phyloP scores from a whole-genome alignment of 2,888 invertebrate species.

The Rhyacophila evoluta region DNA sequence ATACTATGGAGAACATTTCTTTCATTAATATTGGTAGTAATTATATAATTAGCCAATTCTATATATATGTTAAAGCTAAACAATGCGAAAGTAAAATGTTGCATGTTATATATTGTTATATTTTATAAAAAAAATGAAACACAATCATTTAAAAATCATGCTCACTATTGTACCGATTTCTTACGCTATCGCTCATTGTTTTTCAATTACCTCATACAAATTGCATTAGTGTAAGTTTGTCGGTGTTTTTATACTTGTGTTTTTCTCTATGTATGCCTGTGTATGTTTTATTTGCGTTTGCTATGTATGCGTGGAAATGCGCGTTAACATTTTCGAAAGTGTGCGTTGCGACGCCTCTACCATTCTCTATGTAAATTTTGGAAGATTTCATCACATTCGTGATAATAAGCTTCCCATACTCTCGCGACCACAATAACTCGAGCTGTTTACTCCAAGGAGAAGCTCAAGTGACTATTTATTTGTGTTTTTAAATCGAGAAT shows the following conservation, averaged over 20 bases:
- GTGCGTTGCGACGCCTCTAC: slow-evolving; percentile 32
- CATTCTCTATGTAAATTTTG: slow-evolving; percentile 53
- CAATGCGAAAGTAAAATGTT: too few species aligned
- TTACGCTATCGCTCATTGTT: background rate
- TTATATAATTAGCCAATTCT: too few species aligned
- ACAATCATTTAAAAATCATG: too few species aligned
- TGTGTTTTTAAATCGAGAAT: background rate
- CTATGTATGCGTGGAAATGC: background rate
- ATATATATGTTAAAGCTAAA: too few species aligned
- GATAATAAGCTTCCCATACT: slow-evolving; percentile 50
- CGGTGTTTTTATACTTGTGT: slow-evolving; percentile 23
- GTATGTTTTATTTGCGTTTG: slow-evolving; percentile 11
- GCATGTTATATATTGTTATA: too few species aligned
- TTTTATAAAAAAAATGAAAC: too few species aligned
- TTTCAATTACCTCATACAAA: background rate
- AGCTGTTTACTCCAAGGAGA: slow-evolving; percentile 11
- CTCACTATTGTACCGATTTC: too few species aligned
- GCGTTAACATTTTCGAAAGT: slow-evolving; percentile 25
- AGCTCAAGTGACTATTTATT: slow-evolving; percentile 18
- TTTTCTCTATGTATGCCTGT: background rate
- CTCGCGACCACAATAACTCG: slow-evolving; percentile 40
- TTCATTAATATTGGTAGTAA: too few species aligned
- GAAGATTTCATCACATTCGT: slow-evolving; percentile 54
- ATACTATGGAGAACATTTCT: too few species aligned
- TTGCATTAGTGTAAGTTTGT: slow-evolving; percentile 19